Evolutionary conservation across 30 jellyfish, hydroid and myxozoan species (phyloP).

Genomic region (Aurelia aurita): DNA sequence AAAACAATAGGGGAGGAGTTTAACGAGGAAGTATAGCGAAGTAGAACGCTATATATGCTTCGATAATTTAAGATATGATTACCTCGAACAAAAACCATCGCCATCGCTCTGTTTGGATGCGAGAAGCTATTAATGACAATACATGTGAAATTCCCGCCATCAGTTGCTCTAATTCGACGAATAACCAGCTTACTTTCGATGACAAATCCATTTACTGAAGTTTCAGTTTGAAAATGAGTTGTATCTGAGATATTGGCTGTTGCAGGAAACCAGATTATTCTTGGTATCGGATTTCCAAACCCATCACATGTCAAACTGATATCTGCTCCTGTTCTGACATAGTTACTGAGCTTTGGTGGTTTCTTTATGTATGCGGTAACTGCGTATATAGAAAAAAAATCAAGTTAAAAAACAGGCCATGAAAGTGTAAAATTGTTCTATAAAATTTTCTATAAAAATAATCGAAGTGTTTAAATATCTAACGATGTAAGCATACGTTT

Average conservation of each 20-base stretch:
- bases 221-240: neutral
- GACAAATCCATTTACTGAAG: constrained; percentile 18
- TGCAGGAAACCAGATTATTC: constrained; percentile 36
- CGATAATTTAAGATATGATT: neutral
- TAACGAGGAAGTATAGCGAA: too few species aligned
- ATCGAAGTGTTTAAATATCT: too few species aligned
- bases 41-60: neutral
- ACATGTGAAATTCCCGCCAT: constrained; percentile 54
- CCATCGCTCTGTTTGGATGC: constrained; percentile 1
- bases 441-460: too few species aligned
- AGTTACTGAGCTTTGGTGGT: constrained; percentile 24
- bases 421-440: too few species aligned
- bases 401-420: too few species aligned
- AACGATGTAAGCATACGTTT: too few species aligned
- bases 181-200: constrained; percentile 22
- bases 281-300: constrained; percentile 67
- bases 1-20: too few species aligned
- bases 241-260: constrained; percentile 16
- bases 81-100: constrained; percentile 48
- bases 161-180: neutral
- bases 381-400: neutral
- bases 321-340: constrained; percentile 39
- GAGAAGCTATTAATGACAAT: constrained; percentile 43
- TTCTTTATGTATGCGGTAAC: constrained; percentile 45
- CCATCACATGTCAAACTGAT: constrained; percentile 48